Conservation (phyloP, 2,797 vertebrate genomes). For the Knipowitschia caucasica region DNA sequence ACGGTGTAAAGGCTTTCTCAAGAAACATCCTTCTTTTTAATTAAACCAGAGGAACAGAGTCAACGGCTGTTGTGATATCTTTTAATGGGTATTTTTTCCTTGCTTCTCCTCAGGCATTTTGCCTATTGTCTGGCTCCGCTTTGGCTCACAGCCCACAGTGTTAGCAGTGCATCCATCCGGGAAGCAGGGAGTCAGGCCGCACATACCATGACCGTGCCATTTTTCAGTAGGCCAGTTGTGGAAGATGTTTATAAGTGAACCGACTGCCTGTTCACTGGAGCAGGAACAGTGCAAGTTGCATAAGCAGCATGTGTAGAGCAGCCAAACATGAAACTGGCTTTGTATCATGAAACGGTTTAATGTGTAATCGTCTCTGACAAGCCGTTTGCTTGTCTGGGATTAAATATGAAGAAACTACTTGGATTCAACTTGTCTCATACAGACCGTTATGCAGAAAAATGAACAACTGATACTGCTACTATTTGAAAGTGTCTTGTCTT, state of each 20-base stretch:
- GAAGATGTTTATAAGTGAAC: constrained; percentile 36
- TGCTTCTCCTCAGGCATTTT: constrained; percentile 5
- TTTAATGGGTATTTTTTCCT: constrained; percentile 2
- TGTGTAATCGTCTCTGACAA: constrained; percentile 51
- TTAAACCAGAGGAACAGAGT: background rate
- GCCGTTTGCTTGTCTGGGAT: constrained; percentile 42
- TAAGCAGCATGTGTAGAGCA: constrained; percentile 48
- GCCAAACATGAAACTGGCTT: constrained; percentile 48
- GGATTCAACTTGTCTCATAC: constrained; percentile 29
- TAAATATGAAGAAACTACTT: constrained; percentile 26
- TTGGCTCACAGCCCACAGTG: constrained; percentile 35
- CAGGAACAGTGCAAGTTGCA: constrained; percentile 43
- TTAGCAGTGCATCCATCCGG: constrained; percentile 35
- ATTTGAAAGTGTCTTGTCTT: constrained; percentile 8
- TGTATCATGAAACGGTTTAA: constrained; percentile 41
- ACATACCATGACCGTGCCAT: constrained; percentile 20
- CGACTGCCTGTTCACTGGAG: constrained; percentile 46
- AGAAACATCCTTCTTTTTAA: constrained; percentile 6
- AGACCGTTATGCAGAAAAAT: constrained; percentile 27
- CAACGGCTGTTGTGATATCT: constrained; percentile 4
- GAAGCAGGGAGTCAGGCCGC: constrained; percentile 42
- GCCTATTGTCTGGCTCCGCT: constrained; percentile 19
- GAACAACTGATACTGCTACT: constrained; percentile 6
- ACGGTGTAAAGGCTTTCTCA: background rate
- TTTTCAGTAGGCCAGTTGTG: constrained; percentile 36